Evolutionary conservation across 2,888 invertebrate species (phyloP), one percentile per base, ranked within the genome.

Genomic region (Chirona hameri): DNA sequence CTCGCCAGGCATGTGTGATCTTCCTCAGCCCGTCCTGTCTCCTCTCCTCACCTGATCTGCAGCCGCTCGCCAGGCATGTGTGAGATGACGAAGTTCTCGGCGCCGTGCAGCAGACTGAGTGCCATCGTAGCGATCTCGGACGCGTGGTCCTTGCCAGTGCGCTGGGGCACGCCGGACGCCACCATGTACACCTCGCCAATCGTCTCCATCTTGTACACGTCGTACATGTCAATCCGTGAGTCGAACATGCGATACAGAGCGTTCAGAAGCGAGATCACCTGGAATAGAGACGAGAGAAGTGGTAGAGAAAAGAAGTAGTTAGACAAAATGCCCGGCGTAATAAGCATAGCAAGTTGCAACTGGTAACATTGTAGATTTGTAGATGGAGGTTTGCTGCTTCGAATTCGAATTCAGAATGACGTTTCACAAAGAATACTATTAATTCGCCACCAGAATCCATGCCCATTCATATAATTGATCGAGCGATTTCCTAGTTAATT

Each of bases 181-280:
- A 87, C 87, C 86, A 87, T 87, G 83, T 87, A 87, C 9, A 86
- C 86, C 82, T 87, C 87, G 0, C 87, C 87, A 31, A 87, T 87
- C 21, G 87, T 91, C 86, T 92, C 91, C 79, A 93, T 93, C 86
- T 93, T 93, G 88, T 93, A 93, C 0, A 93, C 93, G 85, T 93
- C 92, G 87, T 92, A 93, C 85, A 91, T 91, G 86, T 91, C 90
- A 86, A 93, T 92, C 84, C 91, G 91, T 81, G 91, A 91, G 85
- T 93, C 93, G 86, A 93, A 93, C 83, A 92, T 90, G 46, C 91
- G 91, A 88, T 93, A 93, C 24, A 93, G 88, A 87, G 92, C 92
- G 86, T 93, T 93, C 84, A 93, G 90, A 90, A 93, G 91, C 57
- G 88, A 88, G 60, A 90, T 90, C n/a, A 90, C 89, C 88, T 89